Evolutionary conservation across 2,797 vertebrate species (phyloP), one percentile per base, ranked within the genome.

Genomic region (Sebastes hubbsi): DNA sequence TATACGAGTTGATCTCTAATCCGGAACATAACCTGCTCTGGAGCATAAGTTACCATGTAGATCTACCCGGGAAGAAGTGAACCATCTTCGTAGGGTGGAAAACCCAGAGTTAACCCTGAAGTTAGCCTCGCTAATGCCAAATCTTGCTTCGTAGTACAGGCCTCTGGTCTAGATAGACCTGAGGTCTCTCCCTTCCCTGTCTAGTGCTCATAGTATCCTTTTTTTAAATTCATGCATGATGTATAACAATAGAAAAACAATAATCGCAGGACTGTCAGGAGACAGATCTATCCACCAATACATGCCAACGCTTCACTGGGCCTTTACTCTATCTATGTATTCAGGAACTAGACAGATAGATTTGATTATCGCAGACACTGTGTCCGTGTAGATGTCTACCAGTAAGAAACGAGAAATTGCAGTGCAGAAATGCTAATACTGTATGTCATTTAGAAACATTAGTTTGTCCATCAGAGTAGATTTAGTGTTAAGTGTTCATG

Each of bases 41-140:
- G 5, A 38, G 38, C 38, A 42, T 14, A 0, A 14, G 13, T 42
- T 42, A 42, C 13, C 38, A 42, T 14, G 13, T 0, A 0, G 13
- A 42, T 42, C 0, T 42, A 42, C 13, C 38, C 2, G 38, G 38
- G 0, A 42, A 42, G 38, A 42, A 42, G 5, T 14, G 38, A 42
- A 0, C 38, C 1, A 14, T 13, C 38, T 42, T 42, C 13, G 38
- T 42, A 42, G 38, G 38, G 5, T 0, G 38, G 38, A 42, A 42
- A 42, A 42, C 13, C 38, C 38, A 0, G 36, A 38, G 38, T 38
- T 38, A 38, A 14, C 38, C 38, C 38, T 42, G 38, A 42, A 42
- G 38, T 42, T 42, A 38, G 12, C 38, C 38, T 42, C 38, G 13
- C 38, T 14, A 38, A 36, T 1, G 4, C 1, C 34, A 36, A 36